Conservation (phyloP, 1,140 invertebrate species). For the Pseudomyrmex cubaensis region DNA sequence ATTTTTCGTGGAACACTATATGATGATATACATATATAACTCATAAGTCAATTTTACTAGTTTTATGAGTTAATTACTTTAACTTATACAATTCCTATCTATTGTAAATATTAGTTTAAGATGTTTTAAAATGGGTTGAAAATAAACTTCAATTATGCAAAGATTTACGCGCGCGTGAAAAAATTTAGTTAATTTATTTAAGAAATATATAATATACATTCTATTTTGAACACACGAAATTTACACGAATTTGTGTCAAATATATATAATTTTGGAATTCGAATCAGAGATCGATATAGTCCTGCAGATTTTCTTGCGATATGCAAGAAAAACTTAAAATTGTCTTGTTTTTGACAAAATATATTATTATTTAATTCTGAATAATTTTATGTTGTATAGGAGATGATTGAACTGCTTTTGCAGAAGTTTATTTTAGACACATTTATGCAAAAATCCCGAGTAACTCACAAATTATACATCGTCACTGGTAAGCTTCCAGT, state of each 20-base stretch:
- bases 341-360: not conserved
- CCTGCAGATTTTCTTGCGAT: constrained; percentile 20
- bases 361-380: constrained; percentile 32
- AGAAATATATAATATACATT: not conserved
- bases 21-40: too few species aligned
- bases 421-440: constrained; percentile 34
- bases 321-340: not conserved
- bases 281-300: not conserved
- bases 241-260: not conserved
- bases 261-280: not conserved
- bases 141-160: not conserved
- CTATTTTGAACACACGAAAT: not conserved
- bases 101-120: not conserved
- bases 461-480: constrained; percentile 52
- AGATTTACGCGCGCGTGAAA: not conserved
- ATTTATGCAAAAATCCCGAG: constrained; percentile 33
- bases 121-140: not conserved
- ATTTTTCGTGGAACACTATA: too few species aligned
- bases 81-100: not conserved
- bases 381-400: not conserved
- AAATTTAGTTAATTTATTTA: not conserved
- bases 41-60: not conserved
- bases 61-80: not conserved
- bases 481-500: constrained; percentile 45
- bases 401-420: not conserved